Base-by-base conservation (phyloP, 2,888 invertebrate species). In the Diloba caeruleocephala region DNA sequence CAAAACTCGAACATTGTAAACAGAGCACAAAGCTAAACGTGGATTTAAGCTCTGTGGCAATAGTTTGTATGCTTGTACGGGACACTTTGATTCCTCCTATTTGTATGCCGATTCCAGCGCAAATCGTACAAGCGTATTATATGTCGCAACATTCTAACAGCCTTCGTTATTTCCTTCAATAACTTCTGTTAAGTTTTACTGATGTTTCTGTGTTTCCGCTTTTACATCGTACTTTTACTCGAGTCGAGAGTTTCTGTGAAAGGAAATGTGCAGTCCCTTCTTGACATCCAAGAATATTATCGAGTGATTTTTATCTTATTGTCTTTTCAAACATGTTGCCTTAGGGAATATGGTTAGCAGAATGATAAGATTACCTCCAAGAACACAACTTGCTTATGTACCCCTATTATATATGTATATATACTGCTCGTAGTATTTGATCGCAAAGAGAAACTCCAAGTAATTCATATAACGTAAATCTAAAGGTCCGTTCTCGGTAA, bases 11-110 rank as follows among this genome's bases (percentile, higher is more conserved):
- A 54, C 68, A 74, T 60, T 57, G 74, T 62, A 71, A 72, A 76
- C 69, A 59, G n/a, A n/a, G 71, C 66, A 78, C 76, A 79, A 79
- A 82, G 81, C 74, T 67, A 66, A 78, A 75, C 76, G 76, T 78
- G 68, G 71, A 78, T 75, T 67, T 71, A 71, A 23, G 65, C 71
- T 73, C 50, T 65, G 71, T 64, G 66, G 70, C 64, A 69, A 70
- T 74, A 78, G 74, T 78, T 72, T 70, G 67, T 57, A 31, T 39
- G 57, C n/a, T 58, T 66, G 63, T 57, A 54, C 50, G n/a, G 50
- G 67, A 70, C 67, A 73, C 71, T 78, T 79, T 81, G 78, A 79
- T 81, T 81, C 70, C 66, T 66, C 58, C 43, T 51, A 59, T 62
- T 71, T 76, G 71, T 73, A 69, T 70, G 64, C 50, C 50, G 25